phyloP scores from a whole-genome alignment of 92 coral and sea anemone species.

The Meandrina meandrites region DNA sequence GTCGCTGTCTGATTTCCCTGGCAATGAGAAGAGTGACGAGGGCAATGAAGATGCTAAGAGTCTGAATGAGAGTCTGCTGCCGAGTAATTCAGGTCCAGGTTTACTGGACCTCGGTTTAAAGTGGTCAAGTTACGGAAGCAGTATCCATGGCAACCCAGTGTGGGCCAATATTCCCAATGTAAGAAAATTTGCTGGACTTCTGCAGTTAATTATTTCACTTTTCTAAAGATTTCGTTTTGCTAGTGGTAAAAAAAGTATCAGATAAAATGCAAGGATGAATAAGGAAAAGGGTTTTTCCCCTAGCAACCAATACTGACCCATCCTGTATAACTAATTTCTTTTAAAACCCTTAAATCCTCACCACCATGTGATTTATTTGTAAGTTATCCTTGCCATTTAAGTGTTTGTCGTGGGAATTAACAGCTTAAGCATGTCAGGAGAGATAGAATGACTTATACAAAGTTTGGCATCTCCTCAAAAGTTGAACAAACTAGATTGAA shows the following conservation, averaged over 20 bases:
- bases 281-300: background rate
- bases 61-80: constrained; percentile 73
- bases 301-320: background rate
- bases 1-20: constrained; percentile 84
- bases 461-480: too few species aligned
- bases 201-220: background rate
- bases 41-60: constrained; percentile 78
- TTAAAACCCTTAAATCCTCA: background rate
- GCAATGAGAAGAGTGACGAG: constrained; percentile 48
- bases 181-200: constrained; percentile 29
- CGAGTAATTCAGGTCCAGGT: constrained; percentile 71
- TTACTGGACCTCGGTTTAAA: constrained; percentile 82
- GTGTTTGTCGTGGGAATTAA: too few species aligned
- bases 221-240: background rate
- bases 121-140: constrained; percentile 69
- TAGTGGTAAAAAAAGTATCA: background rate
- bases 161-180: constrained; percentile 84
- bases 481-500: too few species aligned
- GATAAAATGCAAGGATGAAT: background rate
- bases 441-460: too few species aligned
- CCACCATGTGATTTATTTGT: background rate
- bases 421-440: too few species aligned
- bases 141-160: constrained; percentile 56
- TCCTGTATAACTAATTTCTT: background rate
- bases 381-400: too few species aligned